Evolutionary conservation across 2,113 vertebrate species (phyloP).

Genomic region (Pycnonotus jocosus): DNA sequence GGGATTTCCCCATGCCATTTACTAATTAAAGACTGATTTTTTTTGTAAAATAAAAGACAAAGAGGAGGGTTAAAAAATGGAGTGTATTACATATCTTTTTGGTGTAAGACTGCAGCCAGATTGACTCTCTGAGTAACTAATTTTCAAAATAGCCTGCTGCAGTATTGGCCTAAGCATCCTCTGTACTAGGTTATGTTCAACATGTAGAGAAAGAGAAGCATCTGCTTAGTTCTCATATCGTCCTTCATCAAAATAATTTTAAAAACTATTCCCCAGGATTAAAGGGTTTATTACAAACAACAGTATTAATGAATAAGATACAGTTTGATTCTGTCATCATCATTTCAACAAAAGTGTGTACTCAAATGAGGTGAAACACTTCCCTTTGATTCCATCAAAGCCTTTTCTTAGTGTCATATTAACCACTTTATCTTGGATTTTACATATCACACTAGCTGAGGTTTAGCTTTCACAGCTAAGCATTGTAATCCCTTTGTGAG

Average conservation of each 20-base stretch:
- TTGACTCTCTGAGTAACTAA: neutral
- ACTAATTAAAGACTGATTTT: neutral
- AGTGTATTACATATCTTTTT: neutral
- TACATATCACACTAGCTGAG: neutral
- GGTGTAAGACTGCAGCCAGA: neutral
- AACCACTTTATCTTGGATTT: constrained; percentile 3
- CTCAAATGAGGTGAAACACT: neutral
- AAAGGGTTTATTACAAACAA: neutral
- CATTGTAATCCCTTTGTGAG: neutral
- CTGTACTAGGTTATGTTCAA: neutral
- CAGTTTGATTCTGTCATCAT: neutral
- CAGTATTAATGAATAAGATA: neutral
- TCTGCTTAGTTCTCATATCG: neutral
- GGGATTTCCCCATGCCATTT: neutral
- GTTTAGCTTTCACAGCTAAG: constrained; percentile 19
- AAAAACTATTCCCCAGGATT: neutral
- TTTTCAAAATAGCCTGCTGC: neutral
- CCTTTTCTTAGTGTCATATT: constrained; percentile 5
- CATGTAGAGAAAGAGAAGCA: neutral
- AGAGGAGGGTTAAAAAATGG: neutral
- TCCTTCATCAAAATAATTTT: neutral
- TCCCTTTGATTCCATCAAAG: constrained; percentile 9
- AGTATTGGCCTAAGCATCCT: neutral
- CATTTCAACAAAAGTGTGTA: neutral
- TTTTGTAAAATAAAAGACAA: neutral